These are phyloP conservation scores for Botia kubotai DNA, from an alignment of 2,797 vertebrate genomes.

Conservation along the genomic window DNA sequence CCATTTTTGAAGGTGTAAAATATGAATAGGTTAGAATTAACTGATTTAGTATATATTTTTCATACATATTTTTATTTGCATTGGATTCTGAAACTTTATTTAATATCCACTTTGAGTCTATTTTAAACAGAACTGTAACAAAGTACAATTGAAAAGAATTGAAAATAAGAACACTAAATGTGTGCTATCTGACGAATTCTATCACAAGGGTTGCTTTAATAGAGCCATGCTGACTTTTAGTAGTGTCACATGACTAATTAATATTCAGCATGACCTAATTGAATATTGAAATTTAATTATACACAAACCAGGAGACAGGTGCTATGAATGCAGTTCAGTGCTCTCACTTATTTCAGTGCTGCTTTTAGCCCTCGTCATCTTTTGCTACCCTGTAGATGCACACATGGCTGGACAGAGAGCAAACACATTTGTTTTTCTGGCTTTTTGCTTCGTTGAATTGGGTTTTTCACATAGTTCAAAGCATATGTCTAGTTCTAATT, in stretches of 20 bases:
- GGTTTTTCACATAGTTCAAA: not conserved
- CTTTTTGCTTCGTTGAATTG: not conserved
- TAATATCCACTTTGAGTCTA: no score
- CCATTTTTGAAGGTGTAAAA: no score
- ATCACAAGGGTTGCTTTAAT: no score
- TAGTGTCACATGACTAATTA: slow-evolving; percentile 4
- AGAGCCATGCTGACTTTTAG: no score
- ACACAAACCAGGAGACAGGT: not conserved
- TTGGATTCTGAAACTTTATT: no score
- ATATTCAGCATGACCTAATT: not conserved
- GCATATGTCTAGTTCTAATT: not conserved
- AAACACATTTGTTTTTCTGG: not conserved
- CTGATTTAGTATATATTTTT: no score
- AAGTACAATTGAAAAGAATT: no score
- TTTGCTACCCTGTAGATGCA: not conserved
- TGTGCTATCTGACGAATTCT: no score
- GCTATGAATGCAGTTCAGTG: not conserved
- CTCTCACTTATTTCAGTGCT: not conserved
- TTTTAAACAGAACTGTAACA: no score
- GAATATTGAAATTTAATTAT: not conserved
- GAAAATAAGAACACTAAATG: no score
- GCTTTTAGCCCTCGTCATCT: not conserved
- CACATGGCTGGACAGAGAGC: not conserved
- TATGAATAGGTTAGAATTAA: no score
- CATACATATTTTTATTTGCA: no score